Conservation (phyloP, 1,140 invertebrate genomes). For the Lordiphosa mommai region DNA sequence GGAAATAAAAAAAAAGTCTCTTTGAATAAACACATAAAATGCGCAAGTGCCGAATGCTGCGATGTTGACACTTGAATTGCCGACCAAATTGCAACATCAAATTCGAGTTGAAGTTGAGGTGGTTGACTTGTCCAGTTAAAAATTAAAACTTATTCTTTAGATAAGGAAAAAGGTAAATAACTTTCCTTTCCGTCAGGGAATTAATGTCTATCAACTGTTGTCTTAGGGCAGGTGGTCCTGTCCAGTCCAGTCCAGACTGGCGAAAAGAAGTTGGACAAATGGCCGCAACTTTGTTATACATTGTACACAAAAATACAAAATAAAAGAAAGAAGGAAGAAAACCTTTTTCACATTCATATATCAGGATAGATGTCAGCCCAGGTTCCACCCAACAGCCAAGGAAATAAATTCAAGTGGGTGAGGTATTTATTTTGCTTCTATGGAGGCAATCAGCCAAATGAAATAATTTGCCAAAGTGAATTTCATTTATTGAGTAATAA, state of each 20-base stretch:
- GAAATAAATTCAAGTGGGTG: slow-evolving; percentile 12
- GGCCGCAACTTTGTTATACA: slow-evolving; percentile 43
- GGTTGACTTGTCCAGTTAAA: no score
- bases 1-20: slow-evolving; percentile 26
- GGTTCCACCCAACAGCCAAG: background rate
- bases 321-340: slow-evolving; percentile 18
- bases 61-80: slow-evolving; percentile 34
- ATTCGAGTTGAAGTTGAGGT: background rate
- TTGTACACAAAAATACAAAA: slow-evolving; percentile 34
- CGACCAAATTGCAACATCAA: slow-evolving; percentile 30
- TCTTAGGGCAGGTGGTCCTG: slow-evolving; percentile 32
- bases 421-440: slow-evolving; percentile 14
- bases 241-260: slow-evolving; percentile 15
- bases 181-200: slow-evolving; percentile 12
- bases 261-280: slow-evolving; percentile 30
- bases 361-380: slow-evolving; percentile 35
- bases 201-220: slow-evolving; percentile 61
- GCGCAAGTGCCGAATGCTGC: slow-evolving; percentile 20
- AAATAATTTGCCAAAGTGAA: slow-evolving; percentile 34
- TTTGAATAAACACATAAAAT: slow-evolving; percentile 18
- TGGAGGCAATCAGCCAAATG: slow-evolving; percentile 34
- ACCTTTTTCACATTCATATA: slow-evolving; percentile 33
- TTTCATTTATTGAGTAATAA: background rate
- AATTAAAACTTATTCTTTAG: background rate
- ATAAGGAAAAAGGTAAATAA: slow-evolving; percentile 1